Percentiles rank a stretch among this genome's conserved stretches.
Evolutionary conservation across 2,888 invertebrate genomes (phyloP).

Genomic region (Phaonia tiefii): DNA sequence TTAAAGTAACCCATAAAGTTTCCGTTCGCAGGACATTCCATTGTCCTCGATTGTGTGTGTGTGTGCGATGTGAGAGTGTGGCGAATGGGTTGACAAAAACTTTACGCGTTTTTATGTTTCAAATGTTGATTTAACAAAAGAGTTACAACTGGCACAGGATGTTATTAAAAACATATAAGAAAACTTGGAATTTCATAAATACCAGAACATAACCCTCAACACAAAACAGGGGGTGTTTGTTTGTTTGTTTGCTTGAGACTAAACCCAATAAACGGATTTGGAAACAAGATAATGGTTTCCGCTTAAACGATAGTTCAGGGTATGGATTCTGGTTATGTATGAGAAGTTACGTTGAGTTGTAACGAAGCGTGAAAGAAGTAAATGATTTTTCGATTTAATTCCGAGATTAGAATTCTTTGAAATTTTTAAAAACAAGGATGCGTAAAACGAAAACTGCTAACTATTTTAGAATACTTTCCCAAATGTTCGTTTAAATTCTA

Average conservation of each 20-base stretch:
- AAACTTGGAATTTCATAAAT: constrained; percentile 63
- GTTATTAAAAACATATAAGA: constrained; percentile 67
- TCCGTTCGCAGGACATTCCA: constrained; percentile 33
- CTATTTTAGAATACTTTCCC: too few relatives aligned
- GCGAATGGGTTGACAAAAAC: constrained; percentile 37
- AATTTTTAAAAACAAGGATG: too few relatives aligned
- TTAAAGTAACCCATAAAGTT: constrained; percentile 52
- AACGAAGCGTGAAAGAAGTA: too few relatives aligned
- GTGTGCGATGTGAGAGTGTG: constrained; percentile 1
- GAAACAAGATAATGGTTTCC: constrained; percentile 62
- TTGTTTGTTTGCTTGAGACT: constrained; percentile 40
- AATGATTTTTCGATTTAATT: too few relatives aligned
- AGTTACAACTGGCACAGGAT: constrained; percentile 50
- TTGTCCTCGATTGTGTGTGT: constrained; percentile 33
- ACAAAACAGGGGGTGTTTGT: constrained; percentile 41
- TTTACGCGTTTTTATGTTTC: constrained; percentile 58
- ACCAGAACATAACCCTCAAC: constrained; percentile 18
- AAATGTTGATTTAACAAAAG: constrained; percentile 55
- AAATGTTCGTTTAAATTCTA: too few relatives aligned
- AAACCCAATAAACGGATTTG: too few relatives aligned
- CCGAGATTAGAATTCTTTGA: too few relatives aligned
- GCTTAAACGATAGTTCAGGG: constrained; percentile 62
- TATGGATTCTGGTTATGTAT: constrained; percentile 1
- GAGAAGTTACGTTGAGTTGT: too few relatives aligned
- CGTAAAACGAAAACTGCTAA: too few relatives aligned